Conservation (phyloP, 2,797 vertebrate genomes). For the Harpagifer antarcticus region DNA sequence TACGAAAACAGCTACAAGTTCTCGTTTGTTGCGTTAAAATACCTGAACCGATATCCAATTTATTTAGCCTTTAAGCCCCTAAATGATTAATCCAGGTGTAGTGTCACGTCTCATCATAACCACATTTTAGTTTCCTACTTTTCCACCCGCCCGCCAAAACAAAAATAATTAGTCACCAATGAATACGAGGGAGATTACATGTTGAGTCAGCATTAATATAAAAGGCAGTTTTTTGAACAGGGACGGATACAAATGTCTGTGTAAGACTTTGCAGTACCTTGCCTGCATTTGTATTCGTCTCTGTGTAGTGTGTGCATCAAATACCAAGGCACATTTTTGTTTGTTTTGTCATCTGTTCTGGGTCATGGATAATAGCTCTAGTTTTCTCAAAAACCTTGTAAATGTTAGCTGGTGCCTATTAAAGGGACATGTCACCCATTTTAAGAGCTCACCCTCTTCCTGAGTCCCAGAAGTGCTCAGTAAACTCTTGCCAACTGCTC, state of each 20-base stretch:
- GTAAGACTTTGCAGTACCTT: neutral
- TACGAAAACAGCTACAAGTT: neutral
- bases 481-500: neutral
- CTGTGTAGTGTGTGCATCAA: too few species aligned
- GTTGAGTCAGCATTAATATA: conserved; percentile 5
- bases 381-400: conserved; percentile 3
- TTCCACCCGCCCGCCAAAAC: conserved; percentile 1
- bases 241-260: neutral
- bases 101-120: neutral
- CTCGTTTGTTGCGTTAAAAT: neutral
- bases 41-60: neutral
- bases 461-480: neutral
- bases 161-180: neutral
- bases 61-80: neutral
- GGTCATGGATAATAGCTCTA: neutral
- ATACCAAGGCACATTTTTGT: too few species aligned
- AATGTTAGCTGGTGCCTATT: conserved; percentile 26
- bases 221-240: neutral
- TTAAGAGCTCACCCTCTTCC: conserved; percentile 22
- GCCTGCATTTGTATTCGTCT: too few species aligned
- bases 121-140: neutral
- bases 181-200: neutral
- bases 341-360: neutral
- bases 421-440: conserved; percentile 15
- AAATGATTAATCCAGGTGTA: neutral